phyloP scores from a whole-genome alignment of 2,797 vertebrate genomes.

The Protonibea diacanthus region DNA sequence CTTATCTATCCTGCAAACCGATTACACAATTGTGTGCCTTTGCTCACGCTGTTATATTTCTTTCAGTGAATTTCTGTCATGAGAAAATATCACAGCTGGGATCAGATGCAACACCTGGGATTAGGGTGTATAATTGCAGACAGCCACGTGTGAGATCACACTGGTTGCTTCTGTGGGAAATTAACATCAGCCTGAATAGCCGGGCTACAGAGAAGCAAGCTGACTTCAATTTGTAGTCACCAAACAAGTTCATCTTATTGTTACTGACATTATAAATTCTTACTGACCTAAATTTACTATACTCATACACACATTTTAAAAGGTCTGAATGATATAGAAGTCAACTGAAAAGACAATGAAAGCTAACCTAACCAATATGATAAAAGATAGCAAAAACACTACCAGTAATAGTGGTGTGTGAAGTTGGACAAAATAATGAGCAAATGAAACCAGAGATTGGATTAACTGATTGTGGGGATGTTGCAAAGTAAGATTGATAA shows the following conservation, averaged over 20 bases:
- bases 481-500: background rate
- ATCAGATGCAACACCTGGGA: conserved; percentile 17
- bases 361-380: background rate
- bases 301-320: background rate
- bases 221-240: background rate
- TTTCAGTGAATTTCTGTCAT: conserved; percentile 14
- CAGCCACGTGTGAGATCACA: conserved; percentile 18
- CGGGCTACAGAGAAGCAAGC: background rate
- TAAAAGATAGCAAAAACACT: background rate
- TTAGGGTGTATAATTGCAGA: conserved; percentile 27
- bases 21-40: background rate
- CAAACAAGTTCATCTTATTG: background rate
- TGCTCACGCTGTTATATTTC: background rate
- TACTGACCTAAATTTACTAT: background rate
- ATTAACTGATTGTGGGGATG: background rate
- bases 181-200: background rate
- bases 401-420: background rate
- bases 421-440: background rate
- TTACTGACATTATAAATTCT: background rate
- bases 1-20: background rate
- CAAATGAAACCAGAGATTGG: background rate
- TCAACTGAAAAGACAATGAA: background rate
- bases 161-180: conserved; percentile 17
- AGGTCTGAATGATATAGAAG: background rate
- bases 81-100: conserved; percentile 20